Evolutionary conservation across 1,140 invertebrate genomes (phyloP).

Genomic region (Drosophila serrata): DNA sequence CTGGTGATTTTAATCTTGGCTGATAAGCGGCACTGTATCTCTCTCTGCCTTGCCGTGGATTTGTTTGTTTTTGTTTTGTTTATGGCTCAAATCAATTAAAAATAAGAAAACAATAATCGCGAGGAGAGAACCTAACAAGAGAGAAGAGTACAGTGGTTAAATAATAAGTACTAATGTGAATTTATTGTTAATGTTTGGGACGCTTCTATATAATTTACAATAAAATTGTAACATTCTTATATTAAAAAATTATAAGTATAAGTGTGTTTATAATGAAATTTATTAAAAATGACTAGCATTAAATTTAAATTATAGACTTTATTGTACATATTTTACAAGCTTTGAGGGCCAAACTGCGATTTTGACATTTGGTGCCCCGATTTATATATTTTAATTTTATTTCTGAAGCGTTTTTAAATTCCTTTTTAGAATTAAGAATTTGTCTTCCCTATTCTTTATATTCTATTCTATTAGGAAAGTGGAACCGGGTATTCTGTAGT

Average conservation of each 20-base stretch:
- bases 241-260: background rate
- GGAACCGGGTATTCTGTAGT: background rate
- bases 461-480: no score
- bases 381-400: no score
- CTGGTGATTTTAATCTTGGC: constrained; percentile 27
- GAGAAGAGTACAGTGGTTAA: constrained; percentile 15
- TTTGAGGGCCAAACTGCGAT: no score
- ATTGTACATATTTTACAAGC: no score
- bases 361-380: no score
- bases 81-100: constrained; percentile 58
- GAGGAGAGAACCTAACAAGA: constrained; percentile 1
- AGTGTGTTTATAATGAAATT: no score
- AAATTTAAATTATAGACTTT: no score
- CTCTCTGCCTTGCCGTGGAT: constrained; percentile 15
- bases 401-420: no score
- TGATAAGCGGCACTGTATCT: constrained; percentile 56
- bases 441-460: no score
- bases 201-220: background rate
- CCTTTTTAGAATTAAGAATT: no score
- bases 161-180: background rate
- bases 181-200: no score
- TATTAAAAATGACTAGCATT: no score
- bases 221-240: background rate
- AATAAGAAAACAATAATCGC: constrained; percentile 42
- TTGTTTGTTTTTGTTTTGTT: constrained; percentile 32